Evolutionary conservation across 2,113 vertebrate species (phyloP), one percentile per base, ranked within the genome.

Genomic region (Agelaius phoeniceus): DNA sequence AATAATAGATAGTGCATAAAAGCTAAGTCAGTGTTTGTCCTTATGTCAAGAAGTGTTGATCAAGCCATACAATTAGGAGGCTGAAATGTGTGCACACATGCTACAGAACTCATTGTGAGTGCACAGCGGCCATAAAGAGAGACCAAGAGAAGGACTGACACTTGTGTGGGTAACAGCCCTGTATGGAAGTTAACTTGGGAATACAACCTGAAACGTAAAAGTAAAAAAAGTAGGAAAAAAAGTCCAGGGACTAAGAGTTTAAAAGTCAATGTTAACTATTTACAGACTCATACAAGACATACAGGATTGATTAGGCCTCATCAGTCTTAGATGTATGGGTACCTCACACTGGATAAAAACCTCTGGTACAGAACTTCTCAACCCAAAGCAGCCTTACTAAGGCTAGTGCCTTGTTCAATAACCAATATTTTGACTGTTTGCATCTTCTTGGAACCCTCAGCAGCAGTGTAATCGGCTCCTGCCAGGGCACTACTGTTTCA

Each of bases 361-460:
- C 24, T 37, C 33, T 57, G 17, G 8, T 43, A 46, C 7, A 51
- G 65, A 90, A 41, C 6, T 5, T 37, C 52, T 75, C 35, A 67
- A n/a, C 33, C 41, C 48, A 65, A 63, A 68, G 35, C 43, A 75
- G n/a, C 67, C 13, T 72, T 37, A 48, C 3, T 7, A 49, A 13
- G 24, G 28, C 27, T 65, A 9, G 2, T 2, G 0, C 8, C 12
- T 82, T 3, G 1, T 33, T 12, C 35, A 39, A 18, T 11, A 75
- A 43, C 10, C 13, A 93, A 33, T 4, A 22, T 46, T 61, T 44
- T 61, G 5, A 24, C 22, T 44, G 5, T 6, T 14, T 63, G 43
- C 0, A 3, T 30, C 26, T 59, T 22, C 68, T 46, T 2, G 1
- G 33, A 68, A 85, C 57, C 52, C 17, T 65, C 15, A 71, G 73